phyloP scores from a whole-genome alignment of 2,888 invertebrate genomes.

The Cataglyphis cursor region DNA sequence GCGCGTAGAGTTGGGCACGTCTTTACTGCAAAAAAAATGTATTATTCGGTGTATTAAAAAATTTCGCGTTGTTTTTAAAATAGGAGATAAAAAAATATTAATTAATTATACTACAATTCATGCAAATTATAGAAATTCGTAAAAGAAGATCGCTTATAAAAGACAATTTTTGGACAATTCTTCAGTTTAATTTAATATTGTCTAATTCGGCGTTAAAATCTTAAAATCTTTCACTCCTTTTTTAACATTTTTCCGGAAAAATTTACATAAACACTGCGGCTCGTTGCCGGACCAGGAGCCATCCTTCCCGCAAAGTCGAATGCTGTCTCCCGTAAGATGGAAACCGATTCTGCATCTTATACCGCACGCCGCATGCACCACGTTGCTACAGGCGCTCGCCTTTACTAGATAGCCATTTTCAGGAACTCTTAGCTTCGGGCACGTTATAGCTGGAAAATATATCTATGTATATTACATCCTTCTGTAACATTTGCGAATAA shows the following conservation, averaged over 20 bases:
- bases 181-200: neutral
- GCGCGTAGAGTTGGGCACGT: slow-evolving; percentile 88
- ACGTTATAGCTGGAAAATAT: slow-evolving; percentile 87
- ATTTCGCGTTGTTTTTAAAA: neutral
- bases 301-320: slow-evolving; percentile 89
- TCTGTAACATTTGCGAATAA: neutral
- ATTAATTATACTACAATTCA: neutral
- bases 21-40: slow-evolving; percentile 87
- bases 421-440: slow-evolving; percentile 89
- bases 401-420: slow-evolving; percentile 91
- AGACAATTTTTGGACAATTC: neutral
- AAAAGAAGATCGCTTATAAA: neutral
- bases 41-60: neutral
- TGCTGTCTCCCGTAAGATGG: slow-evolving; percentile 87
- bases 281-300: slow-evolving; percentile 91
- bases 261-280: slow-evolving; percentile 89
- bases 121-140: neutral
- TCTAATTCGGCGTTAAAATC: neutral
- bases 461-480: neutral
- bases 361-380: slow-evolving; percentile 91
- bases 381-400: slow-evolving; percentile 88
- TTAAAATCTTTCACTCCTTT: neutral
- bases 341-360: slow-evolving; percentile 90
- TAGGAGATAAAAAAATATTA: no score
- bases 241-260: slow-evolving; percentile 83